Base-by-base conservation (phyloP, 2,888 invertebrate genomes). In the Limenitis camilla region DNA sequence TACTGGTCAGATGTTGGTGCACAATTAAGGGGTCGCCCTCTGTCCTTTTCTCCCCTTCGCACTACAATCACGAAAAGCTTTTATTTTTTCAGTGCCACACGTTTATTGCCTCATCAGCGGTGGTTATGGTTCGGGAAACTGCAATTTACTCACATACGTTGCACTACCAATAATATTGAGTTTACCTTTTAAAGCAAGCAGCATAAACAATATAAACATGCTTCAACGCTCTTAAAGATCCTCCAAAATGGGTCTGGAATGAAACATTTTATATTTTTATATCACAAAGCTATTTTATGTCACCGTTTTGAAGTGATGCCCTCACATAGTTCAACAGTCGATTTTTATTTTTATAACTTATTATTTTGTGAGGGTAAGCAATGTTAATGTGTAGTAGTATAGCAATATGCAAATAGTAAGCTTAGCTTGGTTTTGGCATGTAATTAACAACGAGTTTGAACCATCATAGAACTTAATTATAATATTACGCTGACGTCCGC, bases 61-160 rank as follows among this genome's bases (percentile, higher is more conserved):
- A 64, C 71, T 66, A 77, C 80, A 79, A 82, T 82, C 79, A 77
- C 76, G 71, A 77, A 82, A 83, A 76, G 81, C 84, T 84, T 82
- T 84, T 83, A 84, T 84, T 60, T 59, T 60, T 80, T 77, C 76
- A 71, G 68, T 60, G 63, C 66, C 68, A 63, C 69, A 64, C 69
- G 64, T 78, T 84, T 82, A 84, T 81, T 76, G 80, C 80, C 78
- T 80, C 81, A 78, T 82, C 79, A 79, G 72, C 61, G 70, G 63
- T 65, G 66, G 74, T 74, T 74, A 72, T 74, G 71, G 71, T 64
- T 61, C 57, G 60, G 64, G 67, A 58, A 62, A 63, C 67, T 66
- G 59, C 64, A 68, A 64, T 68, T 71, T 67, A 66, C 66, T 59
- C 55, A 61, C 61, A 65, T 61, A 61, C 60, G 58, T 52, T 57